These are phyloP conservation scores for Phainopepla nitens DNA, from an alignment of 2,113 vertebrate genomes.

Conservation along the genomic window DNA sequence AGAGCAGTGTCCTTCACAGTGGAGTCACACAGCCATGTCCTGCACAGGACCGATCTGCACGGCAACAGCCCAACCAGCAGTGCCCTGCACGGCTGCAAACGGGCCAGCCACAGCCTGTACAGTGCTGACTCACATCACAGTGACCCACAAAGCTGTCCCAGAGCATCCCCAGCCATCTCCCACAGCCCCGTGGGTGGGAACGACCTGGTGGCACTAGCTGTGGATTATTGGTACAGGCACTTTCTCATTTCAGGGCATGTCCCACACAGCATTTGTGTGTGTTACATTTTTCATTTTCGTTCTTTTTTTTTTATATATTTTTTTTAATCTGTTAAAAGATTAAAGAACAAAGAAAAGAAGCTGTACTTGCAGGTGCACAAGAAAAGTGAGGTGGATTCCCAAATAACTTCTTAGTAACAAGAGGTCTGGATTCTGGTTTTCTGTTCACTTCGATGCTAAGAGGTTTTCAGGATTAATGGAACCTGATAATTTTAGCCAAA, in stretches of 20 bases:
- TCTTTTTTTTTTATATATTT: no score
- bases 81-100: background rate
- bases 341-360: background rate
- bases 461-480: background rate
- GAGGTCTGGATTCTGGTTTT: background rate
- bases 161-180: background rate
- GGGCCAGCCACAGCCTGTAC: background rate
- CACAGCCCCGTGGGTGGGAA: background rate
- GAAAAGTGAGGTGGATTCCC: background rate
- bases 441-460: background rate
- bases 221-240: background rate
- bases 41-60: background rate
- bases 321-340: background rate
- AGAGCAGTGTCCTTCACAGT: fast-evolving
- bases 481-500: background rate
- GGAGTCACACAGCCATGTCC: background rate
- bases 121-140: background rate
- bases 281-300: background rate
- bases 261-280: background rate
- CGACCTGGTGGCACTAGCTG: fast-evolving
- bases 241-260: background rate
- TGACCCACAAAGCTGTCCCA: background rate
- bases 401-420: background rate
- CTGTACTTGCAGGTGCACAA: background rate
- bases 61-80: fast-evolving